Evolutionary conservation across 92 coral and sea anemone species (phyloP).

Genomic region (Zoanthus sansibaricus): DNA sequence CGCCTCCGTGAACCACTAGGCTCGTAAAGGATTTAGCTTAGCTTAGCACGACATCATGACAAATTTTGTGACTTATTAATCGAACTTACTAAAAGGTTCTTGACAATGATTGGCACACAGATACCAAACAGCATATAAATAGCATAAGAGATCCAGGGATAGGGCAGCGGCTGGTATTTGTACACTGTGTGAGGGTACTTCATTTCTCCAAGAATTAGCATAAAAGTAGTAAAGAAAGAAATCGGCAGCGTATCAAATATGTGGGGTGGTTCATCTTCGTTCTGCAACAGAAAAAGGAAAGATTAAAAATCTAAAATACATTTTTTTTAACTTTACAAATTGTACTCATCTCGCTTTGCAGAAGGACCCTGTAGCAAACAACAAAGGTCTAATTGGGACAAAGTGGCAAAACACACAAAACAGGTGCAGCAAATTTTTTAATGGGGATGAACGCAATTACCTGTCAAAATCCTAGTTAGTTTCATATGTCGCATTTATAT

Average conservation of each 20-base stretch:
- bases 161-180: constrained; percentile 85
- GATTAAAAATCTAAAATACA: not conserved
- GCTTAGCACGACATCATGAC: no score
- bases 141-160: constrained; percentile 80
- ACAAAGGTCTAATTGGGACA: no score
- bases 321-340: no score
- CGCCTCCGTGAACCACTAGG: no score
- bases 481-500: no score
- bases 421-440: no score
- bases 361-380: not conserved
- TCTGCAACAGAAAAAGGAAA: constrained; percentile 15
- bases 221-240: constrained; percentile 89
- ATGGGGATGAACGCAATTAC: no score
- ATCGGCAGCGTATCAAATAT: constrained; percentile 74
- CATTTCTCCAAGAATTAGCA: constrained; percentile 94
- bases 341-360: not conserved
- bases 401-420: no score
- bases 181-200: constrained; percentile 91
- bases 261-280: constrained; percentile 20
- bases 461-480: no score
- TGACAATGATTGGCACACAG: constrained; percentile 90
- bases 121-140: constrained; percentile 88
- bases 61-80: no score
- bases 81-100: constrained; percentile 82
- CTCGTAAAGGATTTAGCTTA: no score